phyloP scores from a whole-genome alignment of 2,888 invertebrate genomes.

The Ormyrus rosae region DNA sequence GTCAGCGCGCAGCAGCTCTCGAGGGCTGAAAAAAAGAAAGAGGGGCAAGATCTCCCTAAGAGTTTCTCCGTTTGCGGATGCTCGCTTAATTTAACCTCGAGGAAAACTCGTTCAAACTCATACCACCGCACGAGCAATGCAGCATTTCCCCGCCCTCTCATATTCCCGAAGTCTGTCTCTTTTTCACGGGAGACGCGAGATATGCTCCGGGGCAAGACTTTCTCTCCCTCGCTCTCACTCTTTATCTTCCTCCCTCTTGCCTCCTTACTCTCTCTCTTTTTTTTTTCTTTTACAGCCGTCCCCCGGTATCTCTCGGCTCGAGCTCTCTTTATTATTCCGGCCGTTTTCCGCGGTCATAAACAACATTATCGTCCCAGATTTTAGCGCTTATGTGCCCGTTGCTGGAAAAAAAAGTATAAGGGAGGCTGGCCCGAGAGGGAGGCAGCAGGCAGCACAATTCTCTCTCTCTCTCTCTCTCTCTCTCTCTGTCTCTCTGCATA shows the following conservation, averaged over 20 bases:
- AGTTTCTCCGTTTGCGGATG: slow-evolving; percentile 46
- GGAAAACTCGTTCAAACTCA: slow-evolving; percentile 52
- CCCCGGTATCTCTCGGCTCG: slow-evolving; percentile 18
- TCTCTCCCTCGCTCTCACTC: slow-evolving; percentile 15
- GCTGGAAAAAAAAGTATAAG: slow-evolving; percentile 9
- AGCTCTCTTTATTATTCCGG: slow-evolving; percentile 42
- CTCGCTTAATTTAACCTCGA: slow-evolving; percentile 53
- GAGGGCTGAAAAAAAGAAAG: slow-evolving; percentile 3
- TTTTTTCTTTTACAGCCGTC: slow-evolving; percentile 20
- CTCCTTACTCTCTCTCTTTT: slow-evolving; percentile 42
- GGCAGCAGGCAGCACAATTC: slow-evolving; percentile 9
- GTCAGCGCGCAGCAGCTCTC: not conserved
- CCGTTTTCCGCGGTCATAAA: slow-evolving; percentile 51
- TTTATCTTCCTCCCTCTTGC: not conserved
- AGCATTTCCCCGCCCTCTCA: slow-evolving; percentile 32
- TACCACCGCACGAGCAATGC: slow-evolving; percentile 21
- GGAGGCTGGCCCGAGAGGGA: slow-evolving; percentile 38
- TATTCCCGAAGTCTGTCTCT: not conserved
- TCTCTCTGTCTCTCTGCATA: no score
- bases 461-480: no score
- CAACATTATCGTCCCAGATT: slow-evolving; percentile 55
- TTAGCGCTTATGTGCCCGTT: slow-evolving; percentile 15
- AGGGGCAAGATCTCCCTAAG: slow-evolving; percentile 4
- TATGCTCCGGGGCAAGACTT: slow-evolving; percentile 28
- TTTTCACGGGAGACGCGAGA: slow-evolving; percentile 9